A percentile compares a stretch with the other conserved stretches of the same genome.
Evolutionary conservation across 2,113 vertebrate genomes (phyloP).

Genomic region (Pterocles burchelli): DNA sequence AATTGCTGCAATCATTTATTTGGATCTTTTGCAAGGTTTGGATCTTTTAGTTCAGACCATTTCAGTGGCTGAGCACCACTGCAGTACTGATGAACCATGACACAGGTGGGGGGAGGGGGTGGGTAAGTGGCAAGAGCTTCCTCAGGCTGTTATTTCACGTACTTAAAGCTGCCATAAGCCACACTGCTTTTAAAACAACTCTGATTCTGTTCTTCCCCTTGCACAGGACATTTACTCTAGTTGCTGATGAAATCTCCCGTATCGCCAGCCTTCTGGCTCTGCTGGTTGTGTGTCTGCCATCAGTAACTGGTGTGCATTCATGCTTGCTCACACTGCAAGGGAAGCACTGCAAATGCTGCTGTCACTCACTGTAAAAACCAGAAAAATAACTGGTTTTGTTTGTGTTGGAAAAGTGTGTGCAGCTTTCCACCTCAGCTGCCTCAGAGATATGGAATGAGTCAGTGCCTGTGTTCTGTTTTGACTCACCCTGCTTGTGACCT

Average conservation of each 20-base stretch:
- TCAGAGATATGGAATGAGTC: neutral
- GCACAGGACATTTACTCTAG: neutral
- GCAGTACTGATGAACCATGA: neutral
- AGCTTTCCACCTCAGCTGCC: neutral
- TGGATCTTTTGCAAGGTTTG: neutral
- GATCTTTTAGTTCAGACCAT: neutral
- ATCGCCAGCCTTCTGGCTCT: neutral
- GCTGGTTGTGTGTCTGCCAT: neutral
- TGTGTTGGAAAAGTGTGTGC: neutral
- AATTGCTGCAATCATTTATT: neutral
- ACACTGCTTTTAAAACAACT: neutral
- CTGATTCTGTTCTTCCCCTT: neutral
- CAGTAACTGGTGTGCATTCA: neutral
- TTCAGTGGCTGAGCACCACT: neutral
- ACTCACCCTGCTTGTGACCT: neutral
- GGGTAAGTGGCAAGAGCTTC: neutral
- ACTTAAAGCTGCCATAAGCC: neutral
- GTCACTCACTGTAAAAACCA: neutral
- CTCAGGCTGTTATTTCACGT: neutral
- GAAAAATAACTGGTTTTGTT: neutral
- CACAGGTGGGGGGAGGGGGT: accelerated
- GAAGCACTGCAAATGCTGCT: neutral
- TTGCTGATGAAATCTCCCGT: neutral
- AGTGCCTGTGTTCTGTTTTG: neutral
- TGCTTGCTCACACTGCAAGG: neutral